Evolutionary conservation across 2,113 vertebrate species (phyloP).

Genomic region (Murina feae): DNA sequence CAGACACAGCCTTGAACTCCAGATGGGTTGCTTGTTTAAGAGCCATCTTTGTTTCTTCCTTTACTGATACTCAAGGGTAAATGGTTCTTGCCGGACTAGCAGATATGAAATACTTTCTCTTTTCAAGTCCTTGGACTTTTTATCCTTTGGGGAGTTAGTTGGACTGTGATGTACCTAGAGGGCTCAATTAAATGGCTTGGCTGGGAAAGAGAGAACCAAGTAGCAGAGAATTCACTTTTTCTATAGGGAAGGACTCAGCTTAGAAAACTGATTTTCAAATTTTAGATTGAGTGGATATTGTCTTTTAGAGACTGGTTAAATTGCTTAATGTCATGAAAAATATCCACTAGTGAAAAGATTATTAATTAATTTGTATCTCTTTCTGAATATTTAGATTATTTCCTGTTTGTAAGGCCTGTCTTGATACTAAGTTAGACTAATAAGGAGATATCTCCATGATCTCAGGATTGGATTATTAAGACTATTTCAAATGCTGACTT

Average conservation of each 20-base stretch:
- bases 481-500: not conserved
- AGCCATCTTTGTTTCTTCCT: slow-evolving; percentile 37
- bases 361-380: not conserved
- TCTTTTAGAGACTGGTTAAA: not conserved
- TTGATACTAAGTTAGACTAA: not conserved
- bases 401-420: not conserved
- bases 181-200: not conserved
- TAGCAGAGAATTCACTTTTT: not conserved
- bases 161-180: not conserved
- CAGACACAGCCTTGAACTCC: not conserved
- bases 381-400: not conserved
- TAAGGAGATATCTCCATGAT: not conserved
- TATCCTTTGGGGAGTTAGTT: not conserved
- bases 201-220: not conserved
- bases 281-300: not conserved
- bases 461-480: not conserved
- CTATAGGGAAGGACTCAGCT: not conserved
- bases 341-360: not conserved
- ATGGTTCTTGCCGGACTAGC: not conserved
- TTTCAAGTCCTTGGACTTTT: not conserved
- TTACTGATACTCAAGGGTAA: not conserved
- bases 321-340: not conserved
- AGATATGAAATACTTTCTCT: not conserved
- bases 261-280: not conserved
- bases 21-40: not conserved